Evolutionary conservation across 2,888 invertebrate species (phyloP).

Genomic region (Syrphus vitripennis): DNA sequence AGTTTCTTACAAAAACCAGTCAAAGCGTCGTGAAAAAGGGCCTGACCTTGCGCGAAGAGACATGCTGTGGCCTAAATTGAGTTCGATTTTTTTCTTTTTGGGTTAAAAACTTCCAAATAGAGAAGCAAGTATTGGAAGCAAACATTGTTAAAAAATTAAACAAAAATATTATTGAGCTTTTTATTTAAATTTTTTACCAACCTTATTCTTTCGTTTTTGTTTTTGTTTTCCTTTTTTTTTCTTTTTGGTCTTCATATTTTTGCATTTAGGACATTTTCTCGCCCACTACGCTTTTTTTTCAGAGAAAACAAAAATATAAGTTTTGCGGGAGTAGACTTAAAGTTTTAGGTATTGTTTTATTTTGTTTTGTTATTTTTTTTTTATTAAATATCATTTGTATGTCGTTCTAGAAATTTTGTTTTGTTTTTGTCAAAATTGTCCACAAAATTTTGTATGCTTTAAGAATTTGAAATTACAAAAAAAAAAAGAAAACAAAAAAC

Average conservation of each 20-base stretch:
- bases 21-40: no score
- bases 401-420: constrained; percentile 29
- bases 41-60: no score
- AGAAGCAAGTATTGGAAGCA: no score
- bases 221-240: neutral
- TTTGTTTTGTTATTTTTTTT: neutral
- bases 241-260: no score
- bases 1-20: no score
- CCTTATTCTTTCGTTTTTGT: no score
- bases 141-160: no score
- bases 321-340: constrained; percentile 59
- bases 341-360: constrained; percentile 14
- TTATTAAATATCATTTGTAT: constrained; percentile 10
- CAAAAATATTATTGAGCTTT: no score
- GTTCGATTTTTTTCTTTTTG: no score
- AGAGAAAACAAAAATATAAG: neutral
- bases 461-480: constrained; percentile 47
- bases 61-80: no score
- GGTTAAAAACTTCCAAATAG: no score
- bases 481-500: constrained; percentile 48
- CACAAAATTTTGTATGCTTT: constrained; percentile 64
- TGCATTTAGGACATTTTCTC: constrained; percentile 69
- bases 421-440: constrained; percentile 67
- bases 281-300: constrained; percentile 71
- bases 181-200: no score